Percentiles rank a stretch among this genome's conserved stretches.
phyloP scores from a whole-genome alignment of 2,888 invertebrate genomes.

The Epirrhoe alternata region DNA sequence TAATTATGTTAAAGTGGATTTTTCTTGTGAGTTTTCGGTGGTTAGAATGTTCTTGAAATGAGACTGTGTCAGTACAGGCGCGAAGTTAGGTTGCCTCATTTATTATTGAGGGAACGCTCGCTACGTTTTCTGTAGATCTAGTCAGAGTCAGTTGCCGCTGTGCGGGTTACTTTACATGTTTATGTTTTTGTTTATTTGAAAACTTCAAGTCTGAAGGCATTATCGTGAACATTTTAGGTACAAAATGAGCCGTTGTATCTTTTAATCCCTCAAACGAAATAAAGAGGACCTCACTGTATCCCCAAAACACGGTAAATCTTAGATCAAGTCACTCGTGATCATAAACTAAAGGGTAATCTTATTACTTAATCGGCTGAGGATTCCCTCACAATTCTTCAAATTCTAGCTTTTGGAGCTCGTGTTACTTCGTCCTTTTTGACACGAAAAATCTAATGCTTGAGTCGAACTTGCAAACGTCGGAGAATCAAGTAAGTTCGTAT shows the following conservation, averaged over 20 bases:
- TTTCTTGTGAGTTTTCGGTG: constrained; percentile 42
- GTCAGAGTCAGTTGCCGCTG: constrained; percentile 42
- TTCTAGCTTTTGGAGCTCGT: no score
- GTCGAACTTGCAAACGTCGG: no score
- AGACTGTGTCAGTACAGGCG: constrained; percentile 74
- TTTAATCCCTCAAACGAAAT: background rate
- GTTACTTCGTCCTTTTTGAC: no score
- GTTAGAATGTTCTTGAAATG: constrained; percentile 65
- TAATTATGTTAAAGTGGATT: constrained; percentile 43
- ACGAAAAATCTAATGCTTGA: no score
- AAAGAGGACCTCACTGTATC: background rate
- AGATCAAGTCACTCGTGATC: no score
- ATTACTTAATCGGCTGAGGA: no score
- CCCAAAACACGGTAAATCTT: no score
- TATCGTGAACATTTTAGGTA: background rate
- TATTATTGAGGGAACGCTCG: constrained; percentile 80
- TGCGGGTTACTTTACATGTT: constrained; percentile 44
- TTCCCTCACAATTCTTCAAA: no score
- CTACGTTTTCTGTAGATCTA: constrained; percentile 54
- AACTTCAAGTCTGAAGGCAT: constrained; percentile 14
- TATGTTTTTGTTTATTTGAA: constrained; percentile 42
- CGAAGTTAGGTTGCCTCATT: constrained; percentile 81
- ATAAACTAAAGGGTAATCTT: no score
- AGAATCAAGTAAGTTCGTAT: no score
- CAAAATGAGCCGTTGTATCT: background rate